These are phyloP conservation scores for Brachionus angularis DNA, from an alignment of 1,140 invertebrate genomes.

Conservation along the genomic window DNA sequence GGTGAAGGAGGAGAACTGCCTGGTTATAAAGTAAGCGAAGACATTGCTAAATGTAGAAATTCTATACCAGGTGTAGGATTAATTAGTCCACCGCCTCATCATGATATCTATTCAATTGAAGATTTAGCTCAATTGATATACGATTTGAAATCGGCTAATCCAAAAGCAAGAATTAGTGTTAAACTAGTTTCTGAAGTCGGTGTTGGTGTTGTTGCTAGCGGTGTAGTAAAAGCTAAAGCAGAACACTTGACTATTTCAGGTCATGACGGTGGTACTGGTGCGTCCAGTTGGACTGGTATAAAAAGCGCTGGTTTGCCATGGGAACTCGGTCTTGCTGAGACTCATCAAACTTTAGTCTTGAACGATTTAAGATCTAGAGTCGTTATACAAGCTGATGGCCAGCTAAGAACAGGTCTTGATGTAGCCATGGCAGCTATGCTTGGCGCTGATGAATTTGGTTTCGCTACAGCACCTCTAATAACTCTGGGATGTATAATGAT, in stretches of 20 bases:
- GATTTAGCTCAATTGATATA: conserved; percentile 97
- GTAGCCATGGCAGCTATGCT: conserved; percentile 90
- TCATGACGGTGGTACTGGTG: conserved; percentile 95
- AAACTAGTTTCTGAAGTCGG: conserved; percentile 97
- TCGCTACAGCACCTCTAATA: conserved; percentile 94
- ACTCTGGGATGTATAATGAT: conserved; percentile 98
- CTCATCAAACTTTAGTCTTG: conserved; percentile 86
- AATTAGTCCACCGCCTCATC: conserved; percentile 96
- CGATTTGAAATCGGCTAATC: conserved; percentile 95
- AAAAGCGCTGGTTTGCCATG: conserved; percentile 92
- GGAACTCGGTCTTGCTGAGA: conserved; percentile 94
- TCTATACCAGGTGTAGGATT: conserved; percentile 94
- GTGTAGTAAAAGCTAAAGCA: conserved; percentile 95
- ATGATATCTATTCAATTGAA: conserved; percentile 99
- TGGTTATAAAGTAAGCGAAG: conserved; percentile 71
- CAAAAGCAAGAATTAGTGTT: conserved; percentile 86
- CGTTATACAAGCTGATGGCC: conserved; percentile 73
- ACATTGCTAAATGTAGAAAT: conserved; percentile 89
- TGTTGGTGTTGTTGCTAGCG: conserved; percentile 92
- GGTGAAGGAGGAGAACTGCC: conserved; percentile 59
- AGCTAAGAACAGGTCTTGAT: conserved; percentile 61
- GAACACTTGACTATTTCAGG: conserved; percentile 97
- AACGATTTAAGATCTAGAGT: conserved; percentile 91
- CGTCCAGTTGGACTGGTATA: conserved; percentile 88
- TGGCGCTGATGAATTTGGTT: conserved; percentile 97